Conservation (phyloP, 2,113 vertebrate species). For the Tursiops truncatus region DNA sequence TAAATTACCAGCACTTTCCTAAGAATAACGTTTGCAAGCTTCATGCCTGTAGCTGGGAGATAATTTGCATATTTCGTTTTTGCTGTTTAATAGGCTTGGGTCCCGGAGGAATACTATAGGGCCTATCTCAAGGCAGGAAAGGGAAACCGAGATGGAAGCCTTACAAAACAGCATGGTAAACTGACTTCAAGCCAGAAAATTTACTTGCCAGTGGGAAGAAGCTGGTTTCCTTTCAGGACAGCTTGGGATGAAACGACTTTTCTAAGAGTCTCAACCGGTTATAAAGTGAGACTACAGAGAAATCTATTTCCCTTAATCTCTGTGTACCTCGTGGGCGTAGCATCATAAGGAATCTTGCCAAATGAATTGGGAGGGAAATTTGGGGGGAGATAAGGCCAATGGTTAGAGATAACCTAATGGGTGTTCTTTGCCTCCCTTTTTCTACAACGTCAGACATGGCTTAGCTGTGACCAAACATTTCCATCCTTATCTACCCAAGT, state of each 20-base stretch:
- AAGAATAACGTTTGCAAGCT: conserved; percentile 37
- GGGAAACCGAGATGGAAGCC: fast-evolving
- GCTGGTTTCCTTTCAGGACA: not conserved
- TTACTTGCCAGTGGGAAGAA: not conserved
- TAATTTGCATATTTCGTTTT: conserved; percentile 42
- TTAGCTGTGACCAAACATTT: fast-evolving
- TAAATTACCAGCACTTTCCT: conserved; percentile 68
- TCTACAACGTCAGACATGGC: fast-evolving
- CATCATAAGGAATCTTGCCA: not conserved
- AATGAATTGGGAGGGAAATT: not conserved
- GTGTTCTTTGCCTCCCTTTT: not conserved
- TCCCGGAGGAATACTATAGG: not conserved
- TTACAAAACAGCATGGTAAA: not conserved
- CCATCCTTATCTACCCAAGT: fast-evolving
- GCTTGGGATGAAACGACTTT: not conserved
- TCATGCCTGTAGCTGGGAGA: not conserved
- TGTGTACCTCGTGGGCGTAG: not conserved
- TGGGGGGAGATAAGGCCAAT: not conserved
- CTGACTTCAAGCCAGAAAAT: not conserved
- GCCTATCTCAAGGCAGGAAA: not conserved
- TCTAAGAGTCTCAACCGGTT: not conserved
- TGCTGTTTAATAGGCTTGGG: not conserved
- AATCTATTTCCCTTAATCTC: not conserved
- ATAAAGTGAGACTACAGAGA: not conserved
- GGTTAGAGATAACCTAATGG: fast-evolving